Evolutionary conservation across 2,113 vertebrate species (phyloP), one percentile per base, ranked within the genome.

Genomic region (Periophthalmodon schlosseri): DNA sequence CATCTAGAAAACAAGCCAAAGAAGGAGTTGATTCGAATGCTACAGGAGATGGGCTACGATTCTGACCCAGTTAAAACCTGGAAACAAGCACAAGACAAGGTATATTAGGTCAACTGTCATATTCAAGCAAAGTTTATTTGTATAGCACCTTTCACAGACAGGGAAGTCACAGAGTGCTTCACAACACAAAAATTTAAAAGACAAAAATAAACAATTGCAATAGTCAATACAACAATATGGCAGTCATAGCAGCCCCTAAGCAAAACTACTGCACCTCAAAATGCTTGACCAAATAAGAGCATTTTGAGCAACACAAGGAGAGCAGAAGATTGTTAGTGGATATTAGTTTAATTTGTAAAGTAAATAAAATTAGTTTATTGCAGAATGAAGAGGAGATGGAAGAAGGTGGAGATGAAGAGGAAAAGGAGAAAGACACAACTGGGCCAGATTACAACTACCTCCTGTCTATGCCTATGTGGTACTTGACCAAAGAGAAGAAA

Each of bases 381-480:
- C 57, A 88, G 82, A 84, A 82, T 52, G 72, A 83, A 11, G 86
- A 83, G 23, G 75, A 61, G 34, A 0, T 50, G 1, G 74, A 78
- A 3, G 89, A 84, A 1, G 90, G 85, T 1, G 91, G 73, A 34
- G 95, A 44, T 44, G 39, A 94, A 18, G 91, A 83, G 3, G 92
- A 85, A 21, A 92, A 92, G 50, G 89, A 91, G 8, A 89, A 90
- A 0, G 88, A 93, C 57, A 21, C 92, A 15, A 83, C 80, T 16
- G 97, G 97, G 1, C 96, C 96, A 0, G 97, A 98, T 81, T 99
- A 96, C 87, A 97, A 98, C 88, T 99, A 99, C 78, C 94, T 99
- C 64, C 95, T 99, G 13, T 96, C 93, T 82, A 98, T 99, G 98
- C 98, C 97, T 66, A 96, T 99, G 83, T 99, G 98, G 98, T 98